These are phyloP conservation scores for Pseudotriccus pelzelni DNA, from an alignment of 2,797 vertebrate genomes.

Conservation along the genomic window DNA sequence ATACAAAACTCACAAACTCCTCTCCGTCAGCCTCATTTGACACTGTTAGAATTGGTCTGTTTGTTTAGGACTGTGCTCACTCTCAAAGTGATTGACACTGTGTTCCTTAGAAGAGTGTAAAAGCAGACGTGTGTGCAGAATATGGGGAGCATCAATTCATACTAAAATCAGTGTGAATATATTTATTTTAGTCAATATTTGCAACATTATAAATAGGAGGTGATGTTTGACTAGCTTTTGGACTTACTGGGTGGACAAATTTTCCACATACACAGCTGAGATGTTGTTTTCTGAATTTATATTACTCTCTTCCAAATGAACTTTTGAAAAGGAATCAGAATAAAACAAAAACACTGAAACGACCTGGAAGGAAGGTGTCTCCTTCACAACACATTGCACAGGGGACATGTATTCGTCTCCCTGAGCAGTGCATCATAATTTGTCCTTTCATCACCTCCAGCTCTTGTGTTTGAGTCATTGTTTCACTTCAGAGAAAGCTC, in stretches of 20 bases:
- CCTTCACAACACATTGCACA: background rate
- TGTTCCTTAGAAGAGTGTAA: background rate
- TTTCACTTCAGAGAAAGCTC: background rate
- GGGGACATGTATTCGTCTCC: background rate
- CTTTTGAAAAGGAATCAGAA: background rate
- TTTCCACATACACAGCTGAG: background rate
- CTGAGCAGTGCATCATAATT: background rate
- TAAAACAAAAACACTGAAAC: background rate
- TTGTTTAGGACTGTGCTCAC: background rate
- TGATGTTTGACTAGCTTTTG: background rate
- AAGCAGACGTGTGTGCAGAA: background rate
- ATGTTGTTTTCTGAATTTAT: background rate
- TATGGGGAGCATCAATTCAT: background rate
- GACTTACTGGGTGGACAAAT: background rate
- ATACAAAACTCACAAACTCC: background rate
- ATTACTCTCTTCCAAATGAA: background rate
- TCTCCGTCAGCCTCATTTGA: background rate
- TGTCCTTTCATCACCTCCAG: background rate
- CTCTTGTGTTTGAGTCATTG: background rate
- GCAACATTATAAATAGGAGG: background rate
- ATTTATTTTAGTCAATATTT: background rate
- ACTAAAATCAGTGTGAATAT: background rate
- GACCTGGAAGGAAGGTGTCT: background rate
- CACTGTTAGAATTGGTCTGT: background rate
- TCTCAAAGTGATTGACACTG: background rate